Evolutionary conservation across 2,888 invertebrate genomes (phyloP).

Genomic region (Malthinus seriepunctatus): DNA sequence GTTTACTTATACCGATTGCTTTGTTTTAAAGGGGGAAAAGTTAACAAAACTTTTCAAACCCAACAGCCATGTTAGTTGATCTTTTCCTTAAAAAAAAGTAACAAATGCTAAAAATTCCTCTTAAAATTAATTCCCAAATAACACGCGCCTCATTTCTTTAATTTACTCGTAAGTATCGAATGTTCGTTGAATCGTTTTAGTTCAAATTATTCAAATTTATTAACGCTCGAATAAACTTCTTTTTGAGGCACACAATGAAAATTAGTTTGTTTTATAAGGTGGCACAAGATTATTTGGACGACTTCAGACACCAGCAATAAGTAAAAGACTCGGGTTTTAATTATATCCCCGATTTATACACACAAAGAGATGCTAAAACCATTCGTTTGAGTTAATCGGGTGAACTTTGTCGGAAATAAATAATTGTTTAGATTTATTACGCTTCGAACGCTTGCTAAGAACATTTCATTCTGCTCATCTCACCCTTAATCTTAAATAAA

Average conservation of each 20-base stretch:
- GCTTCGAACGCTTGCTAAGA: slow-evolving; percentile 19
- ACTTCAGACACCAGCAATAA: slow-evolving; percentile 11
- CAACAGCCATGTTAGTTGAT: neutral
- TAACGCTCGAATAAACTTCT: slow-evolving; percentile 28
- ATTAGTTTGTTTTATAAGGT: slow-evolving; percentile 21
- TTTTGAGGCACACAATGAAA: slow-evolving; percentile 9
- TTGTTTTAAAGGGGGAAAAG: slow-evolving; percentile 20
- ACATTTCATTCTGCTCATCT: slow-evolving; percentile 17
- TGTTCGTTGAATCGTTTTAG: slow-evolving; percentile 20
- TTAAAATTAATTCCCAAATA: slow-evolving; percentile 27
- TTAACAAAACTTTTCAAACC: slow-evolving; percentile 11
- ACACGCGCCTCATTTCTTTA: slow-evolving; percentile 41
- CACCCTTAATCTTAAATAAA: slow-evolving; percentile 23
- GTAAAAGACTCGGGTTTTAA: slow-evolving; percentile 42
- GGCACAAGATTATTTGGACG: slow-evolving; percentile 13
- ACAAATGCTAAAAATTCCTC: neutral
- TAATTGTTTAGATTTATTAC: slow-evolving; percentile 50
- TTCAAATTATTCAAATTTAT: slow-evolving; percentile 31
- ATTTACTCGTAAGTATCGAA: slow-evolving; percentile 29
- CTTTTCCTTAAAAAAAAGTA: neutral
- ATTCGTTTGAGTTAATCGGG: slow-evolving; percentile 46
- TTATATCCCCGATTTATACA: slow-evolving; percentile 46
- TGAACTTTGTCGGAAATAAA: slow-evolving; percentile 49
- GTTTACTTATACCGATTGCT: slow-evolving; percentile 26
- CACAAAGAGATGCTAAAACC: slow-evolving; percentile 45